Conservation (phyloP, 2,113 vertebrate genomes). For the Budorcas taxicolor region DNA sequence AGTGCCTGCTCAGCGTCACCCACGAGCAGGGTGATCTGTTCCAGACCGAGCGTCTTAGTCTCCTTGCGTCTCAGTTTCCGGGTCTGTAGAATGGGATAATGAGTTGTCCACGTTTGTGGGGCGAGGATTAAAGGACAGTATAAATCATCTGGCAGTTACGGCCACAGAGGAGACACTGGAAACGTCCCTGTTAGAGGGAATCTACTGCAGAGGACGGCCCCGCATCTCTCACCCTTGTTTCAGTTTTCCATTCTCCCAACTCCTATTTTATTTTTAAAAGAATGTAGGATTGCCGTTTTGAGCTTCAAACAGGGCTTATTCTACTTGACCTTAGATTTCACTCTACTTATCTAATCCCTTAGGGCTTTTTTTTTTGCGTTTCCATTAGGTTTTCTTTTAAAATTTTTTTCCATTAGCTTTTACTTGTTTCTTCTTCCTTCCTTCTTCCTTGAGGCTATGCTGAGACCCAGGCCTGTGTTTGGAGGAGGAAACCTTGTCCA, state of each 20-base stretch:
- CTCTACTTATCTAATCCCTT: neutral
- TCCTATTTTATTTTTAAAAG: neutral
- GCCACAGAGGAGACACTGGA: neutral
- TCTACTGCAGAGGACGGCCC: neutral
- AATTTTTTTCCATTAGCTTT: slow-evolving; percentile 19
- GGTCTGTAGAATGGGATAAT: slow-evolving; percentile 24
- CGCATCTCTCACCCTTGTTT: accelerated
- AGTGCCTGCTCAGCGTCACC: neutral
- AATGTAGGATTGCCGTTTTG: neutral
- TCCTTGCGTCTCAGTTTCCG: neutral
- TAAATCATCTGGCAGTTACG: neutral
- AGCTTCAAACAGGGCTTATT: neutral
- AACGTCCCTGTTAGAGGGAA: neutral
- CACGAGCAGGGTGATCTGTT: neutral
- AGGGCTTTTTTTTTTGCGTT: slow-evolving; percentile 27
- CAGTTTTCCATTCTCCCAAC: neutral
- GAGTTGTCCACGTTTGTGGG: neutral
- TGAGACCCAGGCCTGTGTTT: neutral
- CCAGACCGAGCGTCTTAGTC: neutral
- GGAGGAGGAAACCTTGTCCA: neutral
- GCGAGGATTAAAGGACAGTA: neutral
- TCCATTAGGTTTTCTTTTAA: neutral
- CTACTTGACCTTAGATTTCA: neutral
- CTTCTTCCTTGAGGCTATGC: neutral
- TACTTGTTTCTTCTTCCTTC: neutral